Base-by-base conservation (phyloP, 2,797 vertebrate species). In the Diglossa cyanea region DNA sequence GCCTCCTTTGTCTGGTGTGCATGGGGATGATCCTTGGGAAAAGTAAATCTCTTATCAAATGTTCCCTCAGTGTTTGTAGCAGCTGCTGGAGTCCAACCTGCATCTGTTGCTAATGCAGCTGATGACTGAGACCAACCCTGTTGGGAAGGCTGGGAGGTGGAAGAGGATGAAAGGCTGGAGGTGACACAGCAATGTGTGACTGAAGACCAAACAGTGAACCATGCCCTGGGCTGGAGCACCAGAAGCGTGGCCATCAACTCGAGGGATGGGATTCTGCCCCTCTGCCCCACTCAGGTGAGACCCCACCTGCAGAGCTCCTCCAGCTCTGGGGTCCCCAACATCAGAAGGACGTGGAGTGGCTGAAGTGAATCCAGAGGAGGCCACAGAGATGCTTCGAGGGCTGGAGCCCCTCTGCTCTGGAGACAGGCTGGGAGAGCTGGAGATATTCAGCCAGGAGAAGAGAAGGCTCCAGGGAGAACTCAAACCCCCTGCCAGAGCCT, bases 311-410 rank as follows among this genome's bases (percentile, higher is more conserved):
- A 82, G 50, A 16, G 15, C 17, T 73, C 24, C 35, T 50, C 17
- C 26, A 40, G 48, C 40, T 19, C 11, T 70, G 57, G 10, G 8
- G 4, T 35, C 10, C 10, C 2, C 40, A 76, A 10, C 25, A 54
- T 20, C 31, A 54, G 48, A 61, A 33, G 5, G 25, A 1, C 0
- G 0, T 57, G 66, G 37, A 71, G 6, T 17, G 44, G 50, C 18
- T 57, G 37, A n/a, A 78, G 37, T 1, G 5, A 63, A 15, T 35
- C 21, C 58, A 71, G 23, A 55, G 20, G 17, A 48, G 15, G 4
- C 11, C 31, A 50, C 2, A 0, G 35, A 78, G 8, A 1, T 42
- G 31, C 35, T 63, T 1, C 10, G 4, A 42, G 50, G 12, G 26
- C 18, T 71, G 65, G 35, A 62, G 30, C 4, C 23, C 33, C 5